phyloP scores from a whole-genome alignment of 2,113 vertebrate species.

The Conger conger region DNA sequence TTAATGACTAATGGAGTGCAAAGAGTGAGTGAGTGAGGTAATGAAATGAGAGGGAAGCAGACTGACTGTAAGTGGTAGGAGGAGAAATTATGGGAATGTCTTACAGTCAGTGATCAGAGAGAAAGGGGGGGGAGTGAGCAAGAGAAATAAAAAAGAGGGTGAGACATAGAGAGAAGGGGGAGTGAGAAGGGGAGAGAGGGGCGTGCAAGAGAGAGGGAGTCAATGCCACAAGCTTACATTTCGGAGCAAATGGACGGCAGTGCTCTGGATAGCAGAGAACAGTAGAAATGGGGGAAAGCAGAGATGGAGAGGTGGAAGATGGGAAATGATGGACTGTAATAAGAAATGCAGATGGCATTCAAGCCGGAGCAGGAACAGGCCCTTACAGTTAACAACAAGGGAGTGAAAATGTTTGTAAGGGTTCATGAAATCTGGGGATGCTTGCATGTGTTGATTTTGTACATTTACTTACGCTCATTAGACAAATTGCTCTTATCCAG shows the following conservation, averaged over 20 bases:
- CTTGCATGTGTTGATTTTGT: too few relatives aligned
- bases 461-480: too few relatives aligned
- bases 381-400: too few relatives aligned
- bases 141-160: background rate
- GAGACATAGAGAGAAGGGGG: background rate
- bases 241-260: background rate
- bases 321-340: background rate
- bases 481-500: too few relatives aligned
- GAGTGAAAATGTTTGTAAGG: too few relatives aligned
- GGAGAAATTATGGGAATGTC: background rate
- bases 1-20: background rate
- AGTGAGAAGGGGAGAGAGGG: background rate
- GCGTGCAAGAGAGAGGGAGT: too few relatives aligned
- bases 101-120: background rate
- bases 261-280: background rate
- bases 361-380: too few relatives aligned
- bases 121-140: background rate
- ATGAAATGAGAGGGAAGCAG: background rate
- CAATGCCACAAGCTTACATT: background rate
- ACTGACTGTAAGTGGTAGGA: background rate
- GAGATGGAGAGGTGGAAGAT: background rate
- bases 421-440: too few relatives aligned
- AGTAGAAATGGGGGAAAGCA: background rate
- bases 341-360: too few relatives aligned
- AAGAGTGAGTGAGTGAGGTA: background rate